Conservation (phyloP, 1,140 invertebrate genomes). For the Zaprionus ornatus region DNA sequence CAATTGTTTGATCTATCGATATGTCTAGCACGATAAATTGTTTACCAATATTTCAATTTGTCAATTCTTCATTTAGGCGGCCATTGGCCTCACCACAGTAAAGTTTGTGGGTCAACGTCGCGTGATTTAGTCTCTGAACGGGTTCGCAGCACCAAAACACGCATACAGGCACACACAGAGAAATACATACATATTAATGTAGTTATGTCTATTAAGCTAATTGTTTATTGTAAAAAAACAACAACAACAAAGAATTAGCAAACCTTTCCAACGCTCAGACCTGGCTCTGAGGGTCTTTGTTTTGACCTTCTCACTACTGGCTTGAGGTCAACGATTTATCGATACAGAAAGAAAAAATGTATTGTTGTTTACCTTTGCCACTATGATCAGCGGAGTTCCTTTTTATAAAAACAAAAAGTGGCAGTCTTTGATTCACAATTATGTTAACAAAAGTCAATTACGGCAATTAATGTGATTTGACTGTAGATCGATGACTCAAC, state of each 20-base stretch:
- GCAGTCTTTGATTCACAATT: background rate
- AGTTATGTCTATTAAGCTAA: slow-evolving; percentile 33
- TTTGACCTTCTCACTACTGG: slow-evolving; percentile 59
- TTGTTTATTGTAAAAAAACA: slow-evolving; percentile 43
- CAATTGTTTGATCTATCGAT: slow-evolving; percentile 24
- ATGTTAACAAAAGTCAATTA: background rate
- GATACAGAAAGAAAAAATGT: slow-evolving; percentile 61
- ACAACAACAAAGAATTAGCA: slow-evolving; percentile 15
- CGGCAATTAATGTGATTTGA: background rate
- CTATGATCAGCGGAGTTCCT: background rate
- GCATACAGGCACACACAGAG: slow-evolving; percentile 11
- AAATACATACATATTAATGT: slow-evolving; percentile 5
- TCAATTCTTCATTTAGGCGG: slow-evolving; percentile 11
- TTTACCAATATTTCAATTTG: background rate
- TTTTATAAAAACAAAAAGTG: background rate
- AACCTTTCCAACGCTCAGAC: slow-evolving; percentile 48
- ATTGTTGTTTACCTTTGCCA: slow-evolving; percentile 10
- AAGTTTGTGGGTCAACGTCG: slow-evolving; percentile 66
- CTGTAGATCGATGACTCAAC: background rate
- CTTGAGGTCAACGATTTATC: slow-evolving; percentile 75
- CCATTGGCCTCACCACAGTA: slow-evolving; percentile 17
- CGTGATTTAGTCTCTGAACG: slow-evolving; percentile 26
- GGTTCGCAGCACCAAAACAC: slow-evolving; percentile 35
- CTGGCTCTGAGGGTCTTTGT: slow-evolving; percentile 23
- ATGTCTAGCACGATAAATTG: slow-evolving; percentile 26